Percentiles rank a stretch among this genome's conserved stretches.
phyloP scores from a whole-genome alignment of 2,113 vertebrate species.

The Manacus vitellinus region DNA sequence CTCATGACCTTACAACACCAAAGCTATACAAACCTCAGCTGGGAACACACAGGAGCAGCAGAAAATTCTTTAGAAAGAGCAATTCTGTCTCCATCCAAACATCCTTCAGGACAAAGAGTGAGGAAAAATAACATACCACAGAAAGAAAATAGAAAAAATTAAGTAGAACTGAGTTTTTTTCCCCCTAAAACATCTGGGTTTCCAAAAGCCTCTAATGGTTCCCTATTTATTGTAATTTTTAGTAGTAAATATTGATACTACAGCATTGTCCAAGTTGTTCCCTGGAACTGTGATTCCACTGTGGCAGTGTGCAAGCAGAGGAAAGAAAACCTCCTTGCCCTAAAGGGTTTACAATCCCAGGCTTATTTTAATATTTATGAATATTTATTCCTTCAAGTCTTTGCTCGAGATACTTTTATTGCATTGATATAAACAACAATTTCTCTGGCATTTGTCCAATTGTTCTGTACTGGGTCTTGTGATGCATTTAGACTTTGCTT shows the following conservation, averaged over 20 bases:
- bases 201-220: background rate
- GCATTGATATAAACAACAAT: conserved; percentile 44
- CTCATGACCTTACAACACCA: background rate
- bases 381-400: conserved; percentile 60
- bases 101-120: background rate
- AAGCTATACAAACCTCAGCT: background rate
- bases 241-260: conserved; percentile 21
- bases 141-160: background rate
- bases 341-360: conserved; percentile 14
- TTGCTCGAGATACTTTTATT: conserved; percentile 40
- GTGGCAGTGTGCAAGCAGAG: background rate
- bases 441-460: conserved; percentile 42
- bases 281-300: background rate
- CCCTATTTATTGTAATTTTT: background rate
- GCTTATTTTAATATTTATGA: conserved; percentile 48
- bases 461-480: background rate
- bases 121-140: background rate
- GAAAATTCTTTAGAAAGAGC: background rate
- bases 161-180: background rate
- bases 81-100: background rate
- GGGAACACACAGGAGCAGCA: background rate
- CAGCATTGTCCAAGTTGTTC: background rate
- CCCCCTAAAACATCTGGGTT: background rate
- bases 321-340: conserved; percentile 26
- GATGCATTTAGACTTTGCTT: conserved; percentile 7